These are phyloP conservation scores for Scrobipalpa atriplicella DNA, from an alignment of 2,888 invertebrate genomes.

Conservation along the genomic window DNA sequence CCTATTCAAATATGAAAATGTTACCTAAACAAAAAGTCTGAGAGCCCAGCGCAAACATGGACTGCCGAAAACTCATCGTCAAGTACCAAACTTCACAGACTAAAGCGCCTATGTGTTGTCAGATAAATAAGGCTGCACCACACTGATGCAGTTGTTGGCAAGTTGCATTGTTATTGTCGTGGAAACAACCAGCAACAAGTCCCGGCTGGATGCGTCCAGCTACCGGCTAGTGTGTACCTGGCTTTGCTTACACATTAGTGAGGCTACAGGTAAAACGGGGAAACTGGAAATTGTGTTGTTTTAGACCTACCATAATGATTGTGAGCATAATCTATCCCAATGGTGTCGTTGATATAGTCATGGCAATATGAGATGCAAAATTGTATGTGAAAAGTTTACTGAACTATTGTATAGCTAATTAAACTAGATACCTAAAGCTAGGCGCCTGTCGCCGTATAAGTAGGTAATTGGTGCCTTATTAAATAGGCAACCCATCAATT, in stretches of 20 bases:
- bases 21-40: neutral
- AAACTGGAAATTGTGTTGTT: too few species aligned
- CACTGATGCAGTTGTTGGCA: neutral
- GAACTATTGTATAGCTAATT: too few species aligned
- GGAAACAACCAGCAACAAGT: constrained; percentile 16
- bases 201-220: constrained; percentile 1
- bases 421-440: too few species aligned
- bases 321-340: too few species aligned
- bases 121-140: neutral
- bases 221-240: neutral
- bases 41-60: neutral
- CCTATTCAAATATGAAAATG: neutral
- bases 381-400: too few species aligned
- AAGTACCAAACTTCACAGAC: neutral
- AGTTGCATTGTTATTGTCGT: constrained; percentile 12
- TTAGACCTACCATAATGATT: too few species aligned
- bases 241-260: neutral
- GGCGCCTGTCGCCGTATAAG: too few species aligned
- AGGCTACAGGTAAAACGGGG: neutral
- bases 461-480: too few species aligned
- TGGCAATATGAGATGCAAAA: too few species aligned
- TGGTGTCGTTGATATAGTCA: too few species aligned
- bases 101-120: neutral
- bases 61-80: neutral
- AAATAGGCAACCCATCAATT: too few species aligned